Base-by-base conservation (phyloP, 1,140 invertebrate genomes). In the Heliothis subflexa region DNA sequence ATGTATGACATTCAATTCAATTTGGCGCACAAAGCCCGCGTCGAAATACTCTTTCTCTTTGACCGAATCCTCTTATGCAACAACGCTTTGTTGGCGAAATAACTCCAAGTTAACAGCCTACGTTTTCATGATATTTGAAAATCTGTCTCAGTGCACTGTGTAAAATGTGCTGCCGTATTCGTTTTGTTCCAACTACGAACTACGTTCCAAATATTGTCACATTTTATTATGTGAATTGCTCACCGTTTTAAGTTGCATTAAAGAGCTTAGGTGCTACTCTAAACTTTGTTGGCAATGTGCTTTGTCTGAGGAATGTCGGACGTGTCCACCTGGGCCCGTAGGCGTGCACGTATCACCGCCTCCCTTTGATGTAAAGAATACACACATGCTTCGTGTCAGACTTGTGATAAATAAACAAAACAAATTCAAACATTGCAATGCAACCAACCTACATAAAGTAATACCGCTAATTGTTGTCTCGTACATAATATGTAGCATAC, bases 1-100 rank as follows among this genome's bases (percentile, higher is more conserved):
- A 88, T 89, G 89, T 90, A 93, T 91, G 91, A 92, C 90, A 91
- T 93, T 90, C 91, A 90, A 92, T 94, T 94, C 89, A 92, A 91
- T 93, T 91, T 91, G 61, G 88, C 85, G 83, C 85, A 92, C 91
- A 93, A 92, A 92, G 89, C 88, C 87, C 86, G 83, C 89, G 86
- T 89, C 85, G 88, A 92, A 93, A 93, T 91, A 90, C 86, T 92
- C 86, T 88, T 89, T 93, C 90, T 90, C 92, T 92, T 92, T 92
- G 88, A 91, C 88, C 83, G 84, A 88, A 90, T 86, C 86, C 88
- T 91, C 88, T 89, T 90, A 88, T 89, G 86, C 84, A 90, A 90
- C 86, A 84, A 85, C 73, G 89, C 89, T 92, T 92, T 94, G 88
- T 93, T 91, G 87, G 85, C 83, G 85, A 87, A 89, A 88, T 87